Percentiles rank a stretch among this genome's conserved stretches.
Evolutionary conservation across 2,888 invertebrate species (phyloP).

Genomic region (Agonopterix alstromeriana): DNA sequence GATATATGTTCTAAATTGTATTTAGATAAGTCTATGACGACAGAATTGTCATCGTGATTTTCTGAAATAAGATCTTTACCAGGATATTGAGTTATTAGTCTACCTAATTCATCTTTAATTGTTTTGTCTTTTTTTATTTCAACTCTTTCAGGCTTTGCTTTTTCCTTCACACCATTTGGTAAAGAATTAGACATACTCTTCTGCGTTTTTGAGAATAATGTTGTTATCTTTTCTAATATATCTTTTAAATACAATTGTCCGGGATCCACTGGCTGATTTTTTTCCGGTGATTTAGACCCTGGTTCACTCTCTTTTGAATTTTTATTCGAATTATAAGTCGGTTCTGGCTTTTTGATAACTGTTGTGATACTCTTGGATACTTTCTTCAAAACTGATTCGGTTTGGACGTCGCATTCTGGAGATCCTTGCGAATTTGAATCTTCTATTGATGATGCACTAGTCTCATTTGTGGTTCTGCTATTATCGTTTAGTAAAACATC

Average conservation of each 20-base stretch:
- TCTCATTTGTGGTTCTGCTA: conserved; percentile 21
- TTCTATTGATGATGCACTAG: conserved; percentile 32
- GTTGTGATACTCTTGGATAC: conserved; percentile 41
- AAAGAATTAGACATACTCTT: conserved; percentile 5
- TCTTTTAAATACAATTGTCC: conserved; percentile 45
- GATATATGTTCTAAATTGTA: conserved; percentile 47
- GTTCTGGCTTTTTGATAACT: conserved; percentile 12
- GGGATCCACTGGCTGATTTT: conserved; percentile 19
- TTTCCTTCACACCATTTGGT: conserved; percentile 10
- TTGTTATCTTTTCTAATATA: conserved; percentile 48
- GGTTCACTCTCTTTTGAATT: too few species aligned
- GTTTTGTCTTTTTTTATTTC: conserved; percentile 8
- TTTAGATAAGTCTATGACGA: conserved; percentile 46
- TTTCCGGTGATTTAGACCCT: conserved; percentile 4
- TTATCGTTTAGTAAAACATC: conserved; percentile 37
- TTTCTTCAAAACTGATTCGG: conserved; percentile 41
- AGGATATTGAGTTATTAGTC: conserved; percentile 18
- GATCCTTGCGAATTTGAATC: conserved; percentile 15
- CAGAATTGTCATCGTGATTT: conserved; percentile 31
- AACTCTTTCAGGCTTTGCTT: conserved; percentile 9
- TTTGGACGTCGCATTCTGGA: conserved; percentile 34
- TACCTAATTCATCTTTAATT: conserved; percentile 25
- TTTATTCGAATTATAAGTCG: conserved; percentile 9
- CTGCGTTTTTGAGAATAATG: conserved; percentile 34
- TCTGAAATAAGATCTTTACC: conserved; percentile 23